Percentiles rank a stretch among this genome's conserved stretches.
Evolutionary conservation across 2,797 vertebrate species (phyloP).

Genomic region (Neostethus bicornis): DNA sequence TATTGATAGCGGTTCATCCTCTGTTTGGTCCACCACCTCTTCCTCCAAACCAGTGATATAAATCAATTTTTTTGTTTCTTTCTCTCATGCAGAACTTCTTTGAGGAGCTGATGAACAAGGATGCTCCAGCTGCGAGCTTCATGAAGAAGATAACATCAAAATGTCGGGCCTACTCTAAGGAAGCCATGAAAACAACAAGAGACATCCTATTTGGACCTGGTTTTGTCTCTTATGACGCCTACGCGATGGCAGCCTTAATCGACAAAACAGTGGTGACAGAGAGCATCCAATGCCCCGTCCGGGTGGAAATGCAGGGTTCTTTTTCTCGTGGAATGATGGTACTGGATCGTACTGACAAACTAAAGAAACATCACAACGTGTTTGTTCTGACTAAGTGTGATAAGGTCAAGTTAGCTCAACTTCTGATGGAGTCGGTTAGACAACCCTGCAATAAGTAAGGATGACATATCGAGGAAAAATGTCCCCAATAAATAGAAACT

Average conservation of each 20-base stretch:
- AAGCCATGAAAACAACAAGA: constrained; percentile 39
- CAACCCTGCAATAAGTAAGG: constrained; percentile 41
- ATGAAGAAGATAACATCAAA: constrained; percentile 78
- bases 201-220: constrained; percentile 70
- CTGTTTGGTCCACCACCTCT: no score
- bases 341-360: constrained; percentile 62
- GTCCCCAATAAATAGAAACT: no score
- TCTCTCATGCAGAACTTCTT: constrained; percentile 76
- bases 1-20: no score
- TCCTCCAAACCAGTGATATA: no score
- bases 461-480: not conserved
- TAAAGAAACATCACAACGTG: constrained; percentile 74
- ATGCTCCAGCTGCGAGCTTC: constrained; percentile 70
- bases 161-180: constrained; percentile 70
- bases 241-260: constrained; percentile 77
- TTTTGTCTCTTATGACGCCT: constrained; percentile 81
- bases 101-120: constrained; percentile 71
- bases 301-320: constrained; percentile 76
- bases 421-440: constrained; percentile 72
- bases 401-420: constrained; percentile 61
- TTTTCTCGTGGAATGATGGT: constrained; percentile 79
- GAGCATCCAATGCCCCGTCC: constrained; percentile 68
- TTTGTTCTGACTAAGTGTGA: constrained; percentile 75
- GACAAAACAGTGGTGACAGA: constrained; percentile 72
- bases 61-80: no score